Evolutionary conservation across 2,797 vertebrate genomes (phyloP), one percentile per base, ranked within the genome.

Genomic region (Pygocentrus nattereri): DNA sequence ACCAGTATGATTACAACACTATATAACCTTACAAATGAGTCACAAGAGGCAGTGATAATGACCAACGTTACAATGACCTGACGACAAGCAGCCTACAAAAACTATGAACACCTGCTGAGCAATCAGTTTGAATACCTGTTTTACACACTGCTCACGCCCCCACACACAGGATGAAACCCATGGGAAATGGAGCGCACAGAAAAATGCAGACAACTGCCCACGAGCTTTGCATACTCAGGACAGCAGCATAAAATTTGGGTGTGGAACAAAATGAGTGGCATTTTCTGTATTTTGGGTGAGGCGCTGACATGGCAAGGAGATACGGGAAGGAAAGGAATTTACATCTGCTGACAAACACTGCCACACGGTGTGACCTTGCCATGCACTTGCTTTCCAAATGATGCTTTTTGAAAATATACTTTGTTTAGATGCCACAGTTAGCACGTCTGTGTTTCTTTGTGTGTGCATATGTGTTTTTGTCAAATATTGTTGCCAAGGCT

Each of bases 51-150:
- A 34, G 30, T 19, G 27, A 71, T 81, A 80, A 1, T 27, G 44
- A 47, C 13, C 25, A 58, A 25, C 16, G n/a, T 78, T 74, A 31
- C 56, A 54, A 44, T 54, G 70, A 56, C 25, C 59, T 54, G 31
- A 34, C 44, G 49, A 65, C 30, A 76, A 0, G 12, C 47, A 64
- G 49, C 41, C 34, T 68, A 84, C 50, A 85, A 74, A 79, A 81
- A 71, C 79, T 84, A 19, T 76, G 69, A 79, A 59, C 38, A 84
- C 77, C 67, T 82, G 78, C 54, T 82, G 56, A 78, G 81, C 61
- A 69, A 69, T 76, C 38, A 76, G 65, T 58, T 27, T 62, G 30
- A 72, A 80, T 67, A 70, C 73, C 74, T 74, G 52, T 47, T 5
- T 62, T 52, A 65, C 72, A 77, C 76, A 73, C 74, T 73, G 47